Base-by-base conservation (phyloP, 1,140 invertebrate species). In the Drosophila kanapiae region DNA sequence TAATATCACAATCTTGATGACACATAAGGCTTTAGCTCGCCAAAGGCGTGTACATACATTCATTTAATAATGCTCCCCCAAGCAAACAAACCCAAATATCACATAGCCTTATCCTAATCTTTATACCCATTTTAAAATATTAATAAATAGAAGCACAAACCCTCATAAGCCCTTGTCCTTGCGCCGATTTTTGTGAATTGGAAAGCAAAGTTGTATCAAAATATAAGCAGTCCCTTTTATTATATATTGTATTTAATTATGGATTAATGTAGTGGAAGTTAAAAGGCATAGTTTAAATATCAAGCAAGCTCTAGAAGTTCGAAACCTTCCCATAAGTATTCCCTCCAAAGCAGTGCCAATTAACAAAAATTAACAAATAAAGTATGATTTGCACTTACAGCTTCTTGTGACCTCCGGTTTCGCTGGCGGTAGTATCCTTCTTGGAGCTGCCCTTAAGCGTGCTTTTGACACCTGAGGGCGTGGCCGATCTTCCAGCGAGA, bases 401-500 rank as follows among this genome's bases (percentile, higher is more conserved):
- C 59, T 91, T 91, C 61, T 91, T 91, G 67, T 87, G 87, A 8
- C 74, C 54, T 47, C 51, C 72, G 18, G 70, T 13, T 69, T 90
- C 77, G 58, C 61, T 65, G 57, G 31, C 57, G 38, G 42, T 56
- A 42, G 43, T 67, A n/a, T 74, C 51, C 51, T 78, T 79, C 51
- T 42, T 63, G 31, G 56, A 67, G 51, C 67, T 42, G 45, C 51
- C 57, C 76, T 87, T 88, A 35, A 67, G 35, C 16, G 74, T 29
- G 0, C 68, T 38, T 16, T 48, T 64, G 47, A 6, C 1, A 59
- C 10, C 10, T 1, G 0, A 6, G 6, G 31, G 62, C 29, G 75
- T 38, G 45, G 95, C 16, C 53, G 94, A 94, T 10, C 94, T 93
- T 7, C 94, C 95, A 45, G 95, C 94, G n/a, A 97, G 92, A 82